Conservation (phyloP, 2,113 vertebrate species). For the Mus spicilegus region DNA sequence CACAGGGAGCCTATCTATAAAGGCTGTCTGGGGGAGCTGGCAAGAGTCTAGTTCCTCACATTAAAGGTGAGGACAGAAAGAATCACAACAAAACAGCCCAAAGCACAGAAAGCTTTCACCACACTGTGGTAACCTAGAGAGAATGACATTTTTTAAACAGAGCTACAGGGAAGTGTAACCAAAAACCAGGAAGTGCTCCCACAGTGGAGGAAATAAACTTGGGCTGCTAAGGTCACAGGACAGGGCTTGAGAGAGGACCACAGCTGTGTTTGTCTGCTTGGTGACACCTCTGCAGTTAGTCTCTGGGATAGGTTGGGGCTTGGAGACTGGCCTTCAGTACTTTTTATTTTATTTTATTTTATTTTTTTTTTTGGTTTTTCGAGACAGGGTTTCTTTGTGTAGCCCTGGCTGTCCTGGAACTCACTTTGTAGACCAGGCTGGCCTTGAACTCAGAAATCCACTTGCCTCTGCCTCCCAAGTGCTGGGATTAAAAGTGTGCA, state of each 20-base stretch:
- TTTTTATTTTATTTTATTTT: no score
- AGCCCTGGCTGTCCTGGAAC: no score
- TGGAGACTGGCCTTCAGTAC: background rate
- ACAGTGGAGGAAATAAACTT: background rate
- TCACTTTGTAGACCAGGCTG: no score
- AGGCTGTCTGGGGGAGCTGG: no score
- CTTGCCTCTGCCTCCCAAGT: no score
- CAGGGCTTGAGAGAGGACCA: no score
- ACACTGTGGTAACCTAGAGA: background rate
- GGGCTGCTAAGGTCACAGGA: background rate
- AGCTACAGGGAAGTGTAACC: background rate
- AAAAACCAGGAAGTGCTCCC: background rate
- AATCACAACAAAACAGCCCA: background rate
- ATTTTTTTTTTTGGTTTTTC: no score
- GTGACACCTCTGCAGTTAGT: background rate
- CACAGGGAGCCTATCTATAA: fast-evolving
- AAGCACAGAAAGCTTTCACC: background rate
- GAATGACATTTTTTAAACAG: background rate
- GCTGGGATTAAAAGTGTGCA: no score
- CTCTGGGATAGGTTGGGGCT: background rate
- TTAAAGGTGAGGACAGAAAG: background rate
- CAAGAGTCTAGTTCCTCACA: background rate
- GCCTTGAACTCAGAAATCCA: no score
- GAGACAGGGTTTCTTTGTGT: no score
- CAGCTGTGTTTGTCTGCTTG: background rate